Evolutionary conservation across 2,888 invertebrate species (phyloP).

Genomic region (Rhodophaea formosa): DNA sequence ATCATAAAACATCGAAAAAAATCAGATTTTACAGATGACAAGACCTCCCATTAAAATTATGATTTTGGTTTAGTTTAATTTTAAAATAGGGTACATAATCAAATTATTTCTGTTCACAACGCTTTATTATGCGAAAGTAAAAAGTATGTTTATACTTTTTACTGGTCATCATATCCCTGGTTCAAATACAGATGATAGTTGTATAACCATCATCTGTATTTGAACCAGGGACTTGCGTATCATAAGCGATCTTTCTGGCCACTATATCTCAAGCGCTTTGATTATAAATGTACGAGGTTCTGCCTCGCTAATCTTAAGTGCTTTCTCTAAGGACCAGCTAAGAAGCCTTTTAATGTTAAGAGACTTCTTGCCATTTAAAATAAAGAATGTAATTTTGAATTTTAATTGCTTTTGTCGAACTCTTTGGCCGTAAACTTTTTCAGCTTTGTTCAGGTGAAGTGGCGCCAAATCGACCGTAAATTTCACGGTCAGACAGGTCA

Average conservation of each 20-base stretch:
- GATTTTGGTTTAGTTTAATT: too few relatives aligned
- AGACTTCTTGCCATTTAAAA: constrained; percentile 5
- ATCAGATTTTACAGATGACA: too few relatives aligned
- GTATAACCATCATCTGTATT: too few relatives aligned
- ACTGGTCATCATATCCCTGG: too few relatives aligned
- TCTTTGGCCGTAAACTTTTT: background rate
- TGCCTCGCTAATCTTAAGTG: background rate
- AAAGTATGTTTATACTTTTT: too few relatives aligned
- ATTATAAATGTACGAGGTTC: background rate
- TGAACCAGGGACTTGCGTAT: too few relatives aligned
- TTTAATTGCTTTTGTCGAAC: constrained; percentile 7
- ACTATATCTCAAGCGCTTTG: background rate
- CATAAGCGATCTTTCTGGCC: constrained; percentile 39
- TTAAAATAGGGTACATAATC: too few relatives aligned
- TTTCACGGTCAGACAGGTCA: background rate
- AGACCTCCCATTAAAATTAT: too few relatives aligned
- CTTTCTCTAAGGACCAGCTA: constrained; percentile 6
- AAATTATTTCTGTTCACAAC: too few relatives aligned
- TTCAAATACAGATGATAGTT: too few relatives aligned
- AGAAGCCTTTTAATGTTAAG: background rate
- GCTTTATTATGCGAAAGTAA: too few relatives aligned
- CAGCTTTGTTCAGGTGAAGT: background rate
- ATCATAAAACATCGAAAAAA: too few relatives aligned
- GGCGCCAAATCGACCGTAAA: background rate
- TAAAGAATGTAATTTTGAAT: constrained; percentile 4